Evolutionary conservation across 2,888 invertebrate genomes (phyloP), one percentile per base, ranked within the genome.

Genomic region (Eupeodes luniger): DNA sequence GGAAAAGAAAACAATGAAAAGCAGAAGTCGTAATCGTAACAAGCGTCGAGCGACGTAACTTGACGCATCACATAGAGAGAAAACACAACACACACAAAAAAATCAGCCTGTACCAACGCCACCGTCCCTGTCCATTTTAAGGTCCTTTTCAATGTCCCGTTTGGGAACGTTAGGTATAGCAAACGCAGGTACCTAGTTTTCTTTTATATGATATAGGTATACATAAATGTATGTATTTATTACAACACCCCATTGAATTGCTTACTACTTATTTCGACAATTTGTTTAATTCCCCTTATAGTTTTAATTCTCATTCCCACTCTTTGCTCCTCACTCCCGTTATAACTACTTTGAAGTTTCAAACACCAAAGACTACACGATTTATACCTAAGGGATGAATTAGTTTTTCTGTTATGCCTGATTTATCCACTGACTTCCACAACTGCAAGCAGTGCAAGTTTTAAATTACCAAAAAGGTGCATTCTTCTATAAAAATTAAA

Each of bases 391-490:
- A 59, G 72, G 72, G 57, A 57, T 72, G 72, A 72, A 72, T 70
- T 59, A 59, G 27, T 12, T 44, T 44, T 72, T 40, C 6, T 40
- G 47, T 59, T 72, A 14, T 59, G 10, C 10, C 57, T 72, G 72
- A 57, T 72, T 66, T 72, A 59, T 72, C 34, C 72, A 59, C 72
- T 59, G 72, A 72, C 72, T 72, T 70, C 19, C 51, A 40, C 40
- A 51, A 70, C 19, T 72, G 72, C 72, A 72, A 72, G 59, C 47
- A 72, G 59, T 72, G 72, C 72, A 72, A 55, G 72, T 72, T 49
- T 72, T 19, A 47, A 34, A 44, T 72, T 72, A 47, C 70, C 14
- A 66, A 72, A 72, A 59, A 57, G 47, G 47, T 72, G 72, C 59
- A 59, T 72, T 72, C 34, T 69, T 53, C 27, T 69, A 51, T 69